Percentiles rank a stretch among this genome's conserved stretches.
These are phyloP conservation scores for Hypena proboscidalis DNA, from an alignment of 2,888 invertebrate genomes.

Conservation along the genomic window DNA sequence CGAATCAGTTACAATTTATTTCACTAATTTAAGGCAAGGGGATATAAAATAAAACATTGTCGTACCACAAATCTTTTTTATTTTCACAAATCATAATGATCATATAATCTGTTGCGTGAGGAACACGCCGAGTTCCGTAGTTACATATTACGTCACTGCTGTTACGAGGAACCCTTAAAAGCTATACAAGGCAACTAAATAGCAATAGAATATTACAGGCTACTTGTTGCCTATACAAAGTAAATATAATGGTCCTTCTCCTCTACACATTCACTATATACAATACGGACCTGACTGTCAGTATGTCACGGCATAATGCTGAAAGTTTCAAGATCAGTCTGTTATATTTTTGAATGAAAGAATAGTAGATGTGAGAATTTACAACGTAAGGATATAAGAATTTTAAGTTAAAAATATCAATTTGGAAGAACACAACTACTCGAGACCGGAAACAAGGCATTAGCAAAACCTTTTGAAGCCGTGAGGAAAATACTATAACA, in stretches of 20 bases:
- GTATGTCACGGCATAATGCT: slow-evolving; percentile 19
- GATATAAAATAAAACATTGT: slow-evolving; percentile 19
- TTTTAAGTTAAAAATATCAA: too few relatives aligned
- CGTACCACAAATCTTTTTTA: slow-evolving; percentile 38
- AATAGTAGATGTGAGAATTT: background rate
- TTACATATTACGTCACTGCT: slow-evolving; percentile 19
- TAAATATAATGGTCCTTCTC: slow-evolving; percentile 9
- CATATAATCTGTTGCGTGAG: slow-evolving; percentile 25
- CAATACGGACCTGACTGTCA: slow-evolving; percentile 29
- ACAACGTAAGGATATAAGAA: too few relatives aligned
- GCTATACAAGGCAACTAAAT: slow-evolving; percentile 37
- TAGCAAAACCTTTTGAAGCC: too few relatives aligned
- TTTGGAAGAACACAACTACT: too few relatives aligned
- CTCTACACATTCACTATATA: slow-evolving; percentile 23
- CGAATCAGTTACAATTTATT: too few relatives aligned
- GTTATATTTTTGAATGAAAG: background rate
- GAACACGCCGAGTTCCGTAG: slow-evolving; percentile 26
- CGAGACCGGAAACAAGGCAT: too few relatives aligned
- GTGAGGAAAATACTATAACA: too few relatives aligned
- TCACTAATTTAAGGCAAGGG: too few relatives aligned
- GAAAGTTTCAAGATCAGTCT: background rate
- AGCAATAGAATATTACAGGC: slow-evolving; percentile 29
- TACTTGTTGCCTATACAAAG: slow-evolving; percentile 18
- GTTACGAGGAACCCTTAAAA: slow-evolving; percentile 29
- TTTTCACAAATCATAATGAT: slow-evolving; percentile 35